These are phyloP conservation scores for Emys orbicularis DNA, from an alignment of 2,797 vertebrate species.

Conservation along the genomic window DNA sequence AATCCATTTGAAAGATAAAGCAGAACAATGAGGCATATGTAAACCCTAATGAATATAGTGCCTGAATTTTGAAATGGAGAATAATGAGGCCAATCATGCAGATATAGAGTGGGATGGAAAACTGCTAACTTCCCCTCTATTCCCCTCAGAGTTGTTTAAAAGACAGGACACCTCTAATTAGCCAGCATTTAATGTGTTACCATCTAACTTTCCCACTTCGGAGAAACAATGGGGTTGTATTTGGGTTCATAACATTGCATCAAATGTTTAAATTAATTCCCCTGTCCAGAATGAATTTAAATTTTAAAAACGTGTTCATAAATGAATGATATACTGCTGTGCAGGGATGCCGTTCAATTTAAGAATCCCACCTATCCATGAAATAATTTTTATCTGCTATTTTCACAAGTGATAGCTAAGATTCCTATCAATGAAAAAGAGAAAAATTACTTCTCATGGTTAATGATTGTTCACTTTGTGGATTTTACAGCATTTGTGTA, in stretches of 20 bases:
- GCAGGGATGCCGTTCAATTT: neutral
- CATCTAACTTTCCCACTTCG: neutral
- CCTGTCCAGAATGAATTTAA: neutral
- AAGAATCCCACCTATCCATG: conserved; percentile 35
- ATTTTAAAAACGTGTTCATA: conserved; percentile 1
- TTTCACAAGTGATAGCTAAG: conserved; percentile 14
- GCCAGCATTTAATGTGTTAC: neutral
- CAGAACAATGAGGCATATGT: neutral
- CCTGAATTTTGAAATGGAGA: neutral
- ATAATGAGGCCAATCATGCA: neutral
- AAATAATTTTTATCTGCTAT: neutral
- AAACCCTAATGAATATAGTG: neutral
- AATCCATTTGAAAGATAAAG: neutral
- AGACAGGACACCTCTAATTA: neutral
- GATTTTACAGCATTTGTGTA: neutral
- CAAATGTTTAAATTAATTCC: conserved; percentile 15
- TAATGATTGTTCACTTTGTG: neutral
- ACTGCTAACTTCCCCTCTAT: neutral
- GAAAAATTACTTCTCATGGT: neutral
- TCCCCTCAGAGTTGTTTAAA: neutral
- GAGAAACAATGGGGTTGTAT: neutral
- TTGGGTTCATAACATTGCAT: neutral
- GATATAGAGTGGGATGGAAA: neutral
- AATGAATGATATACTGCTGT: neutral
- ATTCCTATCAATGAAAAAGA: conserved; percentile 27